These are phyloP conservation scores for Zosterops pallidus DNA, from an alignment of 2,113 vertebrate species.

Conservation along the genomic window DNA sequence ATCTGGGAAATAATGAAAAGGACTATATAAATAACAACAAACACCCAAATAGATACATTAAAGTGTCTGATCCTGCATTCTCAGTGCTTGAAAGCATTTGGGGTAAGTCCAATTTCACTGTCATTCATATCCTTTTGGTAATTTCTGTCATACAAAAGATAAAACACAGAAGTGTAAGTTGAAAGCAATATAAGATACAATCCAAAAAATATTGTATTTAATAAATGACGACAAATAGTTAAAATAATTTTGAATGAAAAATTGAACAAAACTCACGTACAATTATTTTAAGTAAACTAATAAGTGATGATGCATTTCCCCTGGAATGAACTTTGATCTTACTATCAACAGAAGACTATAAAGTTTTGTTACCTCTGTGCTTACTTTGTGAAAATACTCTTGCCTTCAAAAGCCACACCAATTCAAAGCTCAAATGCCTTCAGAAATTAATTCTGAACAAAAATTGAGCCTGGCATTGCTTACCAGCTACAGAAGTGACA, in stretches of 20 bases:
- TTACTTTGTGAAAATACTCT: background rate
- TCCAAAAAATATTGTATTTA: fast-evolving
- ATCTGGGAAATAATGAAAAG: background rate
- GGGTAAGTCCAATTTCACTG: background rate
- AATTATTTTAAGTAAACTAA: background rate
- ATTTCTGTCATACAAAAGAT: background rate
- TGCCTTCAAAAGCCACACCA: background rate
- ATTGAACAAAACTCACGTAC: background rate
- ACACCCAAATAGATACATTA: background rate
- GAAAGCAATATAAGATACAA: background rate
- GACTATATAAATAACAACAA: background rate
- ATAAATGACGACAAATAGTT: background rate
- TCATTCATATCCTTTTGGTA: background rate
- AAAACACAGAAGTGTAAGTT: background rate
- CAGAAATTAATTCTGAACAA: background rate
- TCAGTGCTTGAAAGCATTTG: background rate
- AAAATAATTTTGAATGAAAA: background rate
- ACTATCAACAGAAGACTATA: background rate
- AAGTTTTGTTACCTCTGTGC: background rate
- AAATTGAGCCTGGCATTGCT: background rate
- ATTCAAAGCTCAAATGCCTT: slow-evolving; percentile 11
- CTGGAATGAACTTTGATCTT: background rate
- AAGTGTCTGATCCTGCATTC: background rate
- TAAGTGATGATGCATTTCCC: background rate
- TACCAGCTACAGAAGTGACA: background rate